Evolutionary conservation across 2,797 vertebrate genomes (phyloP).

Genomic region (Octomys mimax): DNA sequence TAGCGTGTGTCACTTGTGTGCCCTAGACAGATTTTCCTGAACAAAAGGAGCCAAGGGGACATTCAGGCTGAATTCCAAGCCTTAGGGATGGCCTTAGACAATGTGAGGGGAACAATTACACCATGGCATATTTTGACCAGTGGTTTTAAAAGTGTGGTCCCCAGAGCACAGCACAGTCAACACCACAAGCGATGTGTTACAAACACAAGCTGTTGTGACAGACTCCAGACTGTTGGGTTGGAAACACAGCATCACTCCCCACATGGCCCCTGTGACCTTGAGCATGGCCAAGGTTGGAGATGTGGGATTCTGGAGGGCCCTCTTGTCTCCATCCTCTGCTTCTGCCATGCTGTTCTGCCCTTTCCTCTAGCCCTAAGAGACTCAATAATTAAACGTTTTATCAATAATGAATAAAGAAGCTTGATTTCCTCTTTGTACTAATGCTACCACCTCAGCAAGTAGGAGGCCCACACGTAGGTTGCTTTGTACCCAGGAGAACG

Average conservation of each 20-base stretch:
- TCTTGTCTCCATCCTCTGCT: not conserved
- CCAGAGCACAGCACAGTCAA: not conserved
- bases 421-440: not conserved
- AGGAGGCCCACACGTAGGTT: not conserved
- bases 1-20: not conserved
- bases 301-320: not conserved
- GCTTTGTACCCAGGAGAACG: rapidly evolving
- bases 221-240: not conserved
- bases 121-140: not conserved
- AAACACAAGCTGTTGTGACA: not conserved
- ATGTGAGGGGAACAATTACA: not conserved
- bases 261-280: not conserved
- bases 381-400: not conserved
- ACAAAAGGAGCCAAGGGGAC: not conserved
- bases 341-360: not conserved
- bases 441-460: too few species aligned
- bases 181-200: too few species aligned
- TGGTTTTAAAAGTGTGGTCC: not conserved
- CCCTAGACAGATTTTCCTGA: not conserved
- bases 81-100: not conserved
- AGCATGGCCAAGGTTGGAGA: not conserved
- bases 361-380: not conserved
- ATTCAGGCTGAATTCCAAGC: too few species aligned
- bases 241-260: not conserved
- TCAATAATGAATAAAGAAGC: not conserved